Percentiles rank a stretch among this genome's conserved stretches.
Conservation (phyloP, 1,140 invertebrate genomes). For the Polypedilum pembai region DNA sequence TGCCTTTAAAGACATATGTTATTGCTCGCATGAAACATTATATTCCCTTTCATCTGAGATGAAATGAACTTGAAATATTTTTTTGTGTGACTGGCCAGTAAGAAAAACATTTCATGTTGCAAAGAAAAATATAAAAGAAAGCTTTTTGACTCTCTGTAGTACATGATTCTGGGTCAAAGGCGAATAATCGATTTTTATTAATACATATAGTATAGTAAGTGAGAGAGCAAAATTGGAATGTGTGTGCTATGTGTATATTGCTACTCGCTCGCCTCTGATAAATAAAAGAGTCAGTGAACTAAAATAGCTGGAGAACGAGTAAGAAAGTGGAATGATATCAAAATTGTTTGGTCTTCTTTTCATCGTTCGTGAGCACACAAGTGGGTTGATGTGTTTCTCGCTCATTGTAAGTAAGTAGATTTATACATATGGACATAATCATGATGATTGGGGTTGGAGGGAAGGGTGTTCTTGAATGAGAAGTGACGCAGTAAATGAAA, state of each 20-base stretch:
- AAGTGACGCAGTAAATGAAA: conserved; percentile 23
- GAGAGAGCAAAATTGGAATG: background rate
- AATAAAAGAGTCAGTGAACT: conserved; percentile 26
- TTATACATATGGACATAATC: too few species aligned
- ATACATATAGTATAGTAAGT: background rate
- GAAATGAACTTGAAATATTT: conserved; percentile 14
- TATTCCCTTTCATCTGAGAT: background rate
- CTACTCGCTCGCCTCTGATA: background rate
- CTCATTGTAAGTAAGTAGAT: too few species aligned
- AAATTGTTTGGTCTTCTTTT: conserved; percentile 16
- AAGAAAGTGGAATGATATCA: background rate
- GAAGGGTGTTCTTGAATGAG: background rate
- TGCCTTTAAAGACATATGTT: too few species aligned
- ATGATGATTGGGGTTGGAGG: background rate
- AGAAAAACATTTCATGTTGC: background rate
- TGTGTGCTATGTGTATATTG: conserved; percentile 4
- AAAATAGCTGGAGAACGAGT: conserved; percentile 16
- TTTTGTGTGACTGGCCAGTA: background rate
- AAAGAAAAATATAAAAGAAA: background rate
- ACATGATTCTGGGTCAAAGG: conserved; percentile 27
- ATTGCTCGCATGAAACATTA: too few species aligned
- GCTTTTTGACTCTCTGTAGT: background rate
- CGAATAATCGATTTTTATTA: conserved; percentile 28
- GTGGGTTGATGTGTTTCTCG: background rate
- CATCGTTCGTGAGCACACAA: background rate